These are phyloP conservation scores for Heteromyza rotundicornis DNA, from an alignment of 2,888 invertebrate genomes.

Conservation along the genomic window DNA sequence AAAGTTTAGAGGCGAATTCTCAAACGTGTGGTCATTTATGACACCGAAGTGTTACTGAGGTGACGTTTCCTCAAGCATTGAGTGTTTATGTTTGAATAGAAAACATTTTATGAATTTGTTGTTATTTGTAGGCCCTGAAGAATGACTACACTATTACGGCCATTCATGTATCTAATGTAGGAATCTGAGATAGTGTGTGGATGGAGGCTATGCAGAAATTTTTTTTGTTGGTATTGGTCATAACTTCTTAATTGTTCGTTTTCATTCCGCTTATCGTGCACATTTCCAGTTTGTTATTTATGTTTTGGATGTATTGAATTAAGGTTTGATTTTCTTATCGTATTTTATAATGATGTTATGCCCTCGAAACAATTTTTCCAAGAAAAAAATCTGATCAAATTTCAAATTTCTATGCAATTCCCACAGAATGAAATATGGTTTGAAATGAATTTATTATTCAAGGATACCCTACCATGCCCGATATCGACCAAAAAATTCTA, in stretches of 20 bases:
- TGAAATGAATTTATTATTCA: too few relatives aligned
- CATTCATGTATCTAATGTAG: conserved; percentile 41
- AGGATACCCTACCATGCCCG: too few relatives aligned
- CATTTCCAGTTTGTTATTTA: conserved; percentile 45
- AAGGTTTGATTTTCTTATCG: too few relatives aligned
- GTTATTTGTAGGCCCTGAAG: conserved; percentile 14
- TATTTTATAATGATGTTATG: too few relatives aligned
- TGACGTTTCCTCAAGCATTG: conserved; percentile 42
- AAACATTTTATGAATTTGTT: not conserved
- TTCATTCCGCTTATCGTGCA: conserved; percentile 25
- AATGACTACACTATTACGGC: conserved; percentile 43
- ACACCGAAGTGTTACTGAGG: conserved; percentile 40
- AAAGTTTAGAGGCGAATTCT: conserved; percentile 26
- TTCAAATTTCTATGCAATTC: too few relatives aligned
- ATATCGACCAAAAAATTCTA: too few relatives aligned
- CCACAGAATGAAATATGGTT: too few relatives aligned
- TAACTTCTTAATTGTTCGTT: conserved; percentile 36
- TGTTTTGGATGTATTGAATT: conserved; percentile 40
- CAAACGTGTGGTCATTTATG: conserved; percentile 42
- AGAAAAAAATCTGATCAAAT: too few relatives aligned
- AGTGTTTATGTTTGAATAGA: conserved; percentile 26
- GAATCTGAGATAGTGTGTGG: not conserved
- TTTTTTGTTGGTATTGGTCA: conserved; percentile 46
- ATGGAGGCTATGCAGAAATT: conserved; percentile 16
- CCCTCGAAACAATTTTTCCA: too few relatives aligned